These are phyloP conservation scores for Eira barbara DNA, from an alignment of 2,113 vertebrate genomes.

Conservation along the genomic window DNA sequence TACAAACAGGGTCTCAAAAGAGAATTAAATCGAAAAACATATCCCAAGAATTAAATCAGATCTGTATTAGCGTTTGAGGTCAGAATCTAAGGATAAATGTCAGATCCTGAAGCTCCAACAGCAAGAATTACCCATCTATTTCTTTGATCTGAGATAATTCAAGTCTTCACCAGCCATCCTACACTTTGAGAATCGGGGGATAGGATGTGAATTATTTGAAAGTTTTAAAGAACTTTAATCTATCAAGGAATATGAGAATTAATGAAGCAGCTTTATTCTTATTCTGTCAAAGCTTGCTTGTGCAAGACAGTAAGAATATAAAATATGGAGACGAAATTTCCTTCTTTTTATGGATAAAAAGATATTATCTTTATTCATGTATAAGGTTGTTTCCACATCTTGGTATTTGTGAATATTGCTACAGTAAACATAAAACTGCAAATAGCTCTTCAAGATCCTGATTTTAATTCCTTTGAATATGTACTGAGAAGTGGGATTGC, in stretches of 20 bases:
- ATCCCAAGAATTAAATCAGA: background rate
- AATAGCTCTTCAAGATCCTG: background rate
- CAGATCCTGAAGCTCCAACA: background rate
- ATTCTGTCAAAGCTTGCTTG: background rate
- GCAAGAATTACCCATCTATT: background rate
- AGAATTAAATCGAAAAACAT: background rate
- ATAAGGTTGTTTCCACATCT: background rate
- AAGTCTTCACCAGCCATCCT: background rate
- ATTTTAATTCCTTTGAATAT: background rate
- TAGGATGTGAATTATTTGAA: background rate
- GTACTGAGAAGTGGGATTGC: background rate
- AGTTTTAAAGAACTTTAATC: background rate
- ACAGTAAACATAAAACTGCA: accelerated
- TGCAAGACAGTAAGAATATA: background rate
- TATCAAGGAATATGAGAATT: background rate
- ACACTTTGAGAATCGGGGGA: background rate
- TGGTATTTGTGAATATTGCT: background rate
- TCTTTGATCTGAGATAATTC: background rate
- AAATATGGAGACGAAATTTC: background rate
- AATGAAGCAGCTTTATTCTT: background rate
- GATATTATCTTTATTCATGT: background rate
- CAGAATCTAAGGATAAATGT: background rate
- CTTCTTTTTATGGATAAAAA: background rate
- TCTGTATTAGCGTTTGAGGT: background rate
- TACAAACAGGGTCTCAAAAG: background rate